Percentiles rank a stretch among this genome's conserved stretches.
These are phyloP conservation scores for Sminthurinus aureus DNA, from an alignment of 2,888 invertebrate genomes.

Conservation along the genomic window DNA sequence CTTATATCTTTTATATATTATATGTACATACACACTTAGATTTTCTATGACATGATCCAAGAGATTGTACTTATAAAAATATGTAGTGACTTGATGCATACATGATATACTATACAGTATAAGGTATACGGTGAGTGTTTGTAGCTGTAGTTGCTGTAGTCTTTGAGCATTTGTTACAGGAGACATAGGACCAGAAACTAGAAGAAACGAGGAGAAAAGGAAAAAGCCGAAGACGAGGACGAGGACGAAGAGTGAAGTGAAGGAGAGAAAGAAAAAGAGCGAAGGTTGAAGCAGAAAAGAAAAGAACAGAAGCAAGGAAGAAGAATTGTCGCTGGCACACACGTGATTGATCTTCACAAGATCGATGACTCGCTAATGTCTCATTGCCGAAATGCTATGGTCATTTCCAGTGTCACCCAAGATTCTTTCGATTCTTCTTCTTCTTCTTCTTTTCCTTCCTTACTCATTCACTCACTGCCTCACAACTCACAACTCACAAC, in stretches of 20 bases:
- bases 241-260: not conserved
- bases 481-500: not conserved
- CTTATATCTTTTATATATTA: not conserved
- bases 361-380: constrained; percentile 60
- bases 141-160: too few species aligned
- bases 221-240: not conserved
- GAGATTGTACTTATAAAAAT: too few species aligned
- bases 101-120: too few species aligned
- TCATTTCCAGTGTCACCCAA: constrained; percentile 55
- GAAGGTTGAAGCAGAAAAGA: constrained; percentile 28
- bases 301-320: constrained; percentile 39
- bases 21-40: too few species aligned
- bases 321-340: constrained; percentile 55
- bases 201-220: not conserved
- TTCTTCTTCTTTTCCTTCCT: constrained; percentile 11
- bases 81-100: too few species aligned
- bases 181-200: too few species aligned
- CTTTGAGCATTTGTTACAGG: too few species aligned
- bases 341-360: constrained; percentile 59
- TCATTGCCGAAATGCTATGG: constrained; percentile 55
- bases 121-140: too few species aligned
- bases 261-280: constrained; percentile 14
- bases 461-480: constrained; percentile 27
- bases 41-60: too few species aligned
- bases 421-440: constrained; percentile 36